Base-by-base conservation (phyloP, 2,797 vertebrate genomes). In the Falco cherrug region DNA sequence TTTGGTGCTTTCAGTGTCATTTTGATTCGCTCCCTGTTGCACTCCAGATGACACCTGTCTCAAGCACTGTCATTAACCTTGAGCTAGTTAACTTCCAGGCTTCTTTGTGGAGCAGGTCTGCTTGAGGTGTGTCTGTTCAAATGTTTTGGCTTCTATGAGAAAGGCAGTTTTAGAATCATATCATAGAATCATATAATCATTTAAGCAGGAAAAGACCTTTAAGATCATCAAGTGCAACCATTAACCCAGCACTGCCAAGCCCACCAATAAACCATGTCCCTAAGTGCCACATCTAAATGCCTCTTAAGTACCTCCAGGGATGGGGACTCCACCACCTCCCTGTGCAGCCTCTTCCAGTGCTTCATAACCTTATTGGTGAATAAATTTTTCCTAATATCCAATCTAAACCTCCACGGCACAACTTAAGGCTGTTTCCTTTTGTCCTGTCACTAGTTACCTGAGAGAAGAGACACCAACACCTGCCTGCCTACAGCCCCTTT, bases 341-440 rank as follows among this genome's bases (percentile, higher is more conserved):
- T 51, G 45, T 17, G 9, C 11, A 82, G 9, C 16, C 8, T 56
- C 3, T 26, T 54, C 29, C 45, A 73, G 8, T 54, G 28, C 7
- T 29, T 77, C 37, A 0, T 1, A 35, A 65, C 28, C 7, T 8
- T 57, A 37, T 50, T 1, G 2, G 18, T 3, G 14, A 48, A 48
- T 17, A 63, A 24, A 0, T 6, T 53, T 81, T 88, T 28, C 17
- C 16, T 25, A 2, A 53, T 11, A 18, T 8, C 11, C n/a, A 53
- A 8, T 10, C 17, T 35, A 13, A 75, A 18, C 47, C 9, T 84
- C 3, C 2, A 17, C 19, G 47, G 9, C 1, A 4, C 29, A 84
- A 15, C 39, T 47, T 21, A 50, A 60, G 11, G 18, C 6, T 2
- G 0, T 28, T 53, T 47, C 25, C 18, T 77, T 5, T 8, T 6